Percentiles rank a stretch among this genome's conserved stretches.
Conservation (phyloP, 1,140 invertebrate genomes). For the Thalassaphorura encarpata region DNA sequence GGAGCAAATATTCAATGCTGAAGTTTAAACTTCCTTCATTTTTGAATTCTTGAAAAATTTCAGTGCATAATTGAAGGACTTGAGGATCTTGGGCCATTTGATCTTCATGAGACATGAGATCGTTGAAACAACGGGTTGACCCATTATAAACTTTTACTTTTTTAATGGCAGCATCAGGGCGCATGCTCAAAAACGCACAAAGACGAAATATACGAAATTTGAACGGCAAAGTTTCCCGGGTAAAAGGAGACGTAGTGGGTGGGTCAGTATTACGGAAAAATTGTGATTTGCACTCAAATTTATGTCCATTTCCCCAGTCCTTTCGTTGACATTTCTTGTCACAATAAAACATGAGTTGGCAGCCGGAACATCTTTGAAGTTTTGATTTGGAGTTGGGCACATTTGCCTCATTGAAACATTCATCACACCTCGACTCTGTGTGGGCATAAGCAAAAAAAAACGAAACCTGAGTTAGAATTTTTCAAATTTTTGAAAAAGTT, state of each 20-base stretch:
- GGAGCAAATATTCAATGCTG: conserved; percentile 1
- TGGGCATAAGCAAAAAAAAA: neutral
- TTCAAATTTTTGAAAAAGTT: neutral
- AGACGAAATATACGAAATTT: neutral
- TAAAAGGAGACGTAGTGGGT: neutral
- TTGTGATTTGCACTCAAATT: neutral
- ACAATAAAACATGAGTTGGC: neutral
- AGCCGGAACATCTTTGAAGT: neutral
- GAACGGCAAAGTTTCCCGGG: neutral
- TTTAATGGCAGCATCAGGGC: neutral
- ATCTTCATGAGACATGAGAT: conserved; percentile 4
- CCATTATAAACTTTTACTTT: conserved; percentile 1
- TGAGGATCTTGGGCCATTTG: neutral
- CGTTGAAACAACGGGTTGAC: neutral
- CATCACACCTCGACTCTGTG: neutral
- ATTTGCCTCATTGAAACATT: neutral
- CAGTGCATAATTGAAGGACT: neutral
- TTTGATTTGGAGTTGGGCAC: neutral
- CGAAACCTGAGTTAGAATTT: neutral
- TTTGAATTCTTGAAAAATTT: neutral
- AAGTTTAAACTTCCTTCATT: neutral
- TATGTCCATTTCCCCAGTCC: conserved; percentile 2
- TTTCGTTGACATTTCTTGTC: neutral
- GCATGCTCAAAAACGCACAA: neutral
- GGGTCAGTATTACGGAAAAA: neutral